Evolutionary conservation across 1,140 invertebrate genomes (phyloP).

Genomic region (Calliphora vicina): DNA sequence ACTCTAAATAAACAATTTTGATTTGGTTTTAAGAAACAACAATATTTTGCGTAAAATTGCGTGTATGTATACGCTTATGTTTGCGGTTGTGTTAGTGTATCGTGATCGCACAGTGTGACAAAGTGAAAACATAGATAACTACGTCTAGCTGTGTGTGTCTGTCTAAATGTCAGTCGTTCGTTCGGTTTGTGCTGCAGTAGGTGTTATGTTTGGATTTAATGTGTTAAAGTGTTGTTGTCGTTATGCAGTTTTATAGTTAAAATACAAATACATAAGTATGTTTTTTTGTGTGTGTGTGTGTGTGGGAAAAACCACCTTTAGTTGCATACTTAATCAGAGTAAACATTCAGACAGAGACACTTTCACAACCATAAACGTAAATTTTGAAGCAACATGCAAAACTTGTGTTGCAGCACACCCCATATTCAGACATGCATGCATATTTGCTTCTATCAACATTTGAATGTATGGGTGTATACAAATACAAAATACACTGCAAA

Average conservation of each 20-base stretch:
- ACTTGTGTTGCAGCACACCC: too few relatives aligned
- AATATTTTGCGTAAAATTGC: neutral
- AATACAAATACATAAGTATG: neutral
- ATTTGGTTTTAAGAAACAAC: neutral
- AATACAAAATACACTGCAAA: too few relatives aligned
- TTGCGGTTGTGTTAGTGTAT: neutral
- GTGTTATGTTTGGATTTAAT: neutral
- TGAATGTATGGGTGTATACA: neutral
- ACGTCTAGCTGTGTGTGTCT: too few relatives aligned
- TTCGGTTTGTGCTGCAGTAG: neutral
- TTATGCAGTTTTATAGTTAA: neutral
- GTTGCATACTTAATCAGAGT: conserved; percentile 7
- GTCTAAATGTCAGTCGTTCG: neutral
- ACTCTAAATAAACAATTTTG: neutral
- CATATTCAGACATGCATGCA: too few relatives aligned
- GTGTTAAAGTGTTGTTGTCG: neutral
- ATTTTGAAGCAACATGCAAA: neutral
- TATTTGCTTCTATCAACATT: neutral
- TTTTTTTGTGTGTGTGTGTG: neutral
- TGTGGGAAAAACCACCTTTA: neutral
- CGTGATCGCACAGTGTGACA: neutral
- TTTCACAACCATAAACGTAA: neutral
- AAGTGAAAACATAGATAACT: too few relatives aligned
- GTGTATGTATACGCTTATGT: neutral
- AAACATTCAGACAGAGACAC: neutral